Conservation (phyloP, 2,797 vertebrate genomes). For the Micropoecilia bifurca region DNA sequence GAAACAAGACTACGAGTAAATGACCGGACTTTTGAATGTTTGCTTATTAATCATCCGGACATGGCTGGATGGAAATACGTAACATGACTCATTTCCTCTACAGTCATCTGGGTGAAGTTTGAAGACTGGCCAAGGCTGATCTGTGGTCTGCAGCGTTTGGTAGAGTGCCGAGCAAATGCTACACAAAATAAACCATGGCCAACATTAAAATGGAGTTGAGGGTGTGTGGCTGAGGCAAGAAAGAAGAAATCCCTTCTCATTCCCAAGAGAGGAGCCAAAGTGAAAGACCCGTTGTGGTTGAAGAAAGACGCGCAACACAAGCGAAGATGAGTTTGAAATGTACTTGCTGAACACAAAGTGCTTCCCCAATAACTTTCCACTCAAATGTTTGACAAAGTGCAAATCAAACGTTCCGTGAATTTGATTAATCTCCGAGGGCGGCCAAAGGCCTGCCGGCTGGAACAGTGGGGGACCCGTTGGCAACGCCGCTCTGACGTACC, state of each 20-base stretch:
- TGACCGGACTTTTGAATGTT: constrained; percentile 10
- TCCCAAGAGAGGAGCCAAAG: constrained; percentile 22
- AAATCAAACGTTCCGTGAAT: constrained; percentile 75
- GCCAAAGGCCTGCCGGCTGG: constrained; percentile 61
- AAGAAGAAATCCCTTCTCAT: constrained; percentile 33
- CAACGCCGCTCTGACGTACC: constrained; percentile 59
- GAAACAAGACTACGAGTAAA: constrained; percentile 17
- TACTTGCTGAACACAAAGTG: constrained; percentile 49
- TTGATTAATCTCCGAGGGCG: constrained; percentile 76
- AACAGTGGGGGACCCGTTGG: constrained; percentile 68
- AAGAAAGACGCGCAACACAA: constrained; percentile 32
- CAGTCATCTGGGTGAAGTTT: constrained; percentile 22
- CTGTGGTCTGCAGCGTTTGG: constrained; percentile 6
- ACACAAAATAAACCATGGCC: constrained; percentile 9
- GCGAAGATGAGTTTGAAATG: constrained; percentile 40
- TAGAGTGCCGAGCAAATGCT: constrained; percentile 27
- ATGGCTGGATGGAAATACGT: constrained; percentile 24
- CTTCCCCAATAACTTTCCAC: constrained; percentile 60
- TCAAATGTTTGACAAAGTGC: constrained; percentile 74
- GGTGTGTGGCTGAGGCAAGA: constrained; percentile 5
- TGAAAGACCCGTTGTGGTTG: constrained; percentile 30
- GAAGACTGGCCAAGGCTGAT: constrained; percentile 18
- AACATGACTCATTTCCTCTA: constrained; percentile 25
- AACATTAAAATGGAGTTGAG: background rate
- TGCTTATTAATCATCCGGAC: constrained; percentile 15